Evolutionary conservation across 2,113 vertebrate species (phyloP).

Genomic region (Taurulus bubalis): DNA sequence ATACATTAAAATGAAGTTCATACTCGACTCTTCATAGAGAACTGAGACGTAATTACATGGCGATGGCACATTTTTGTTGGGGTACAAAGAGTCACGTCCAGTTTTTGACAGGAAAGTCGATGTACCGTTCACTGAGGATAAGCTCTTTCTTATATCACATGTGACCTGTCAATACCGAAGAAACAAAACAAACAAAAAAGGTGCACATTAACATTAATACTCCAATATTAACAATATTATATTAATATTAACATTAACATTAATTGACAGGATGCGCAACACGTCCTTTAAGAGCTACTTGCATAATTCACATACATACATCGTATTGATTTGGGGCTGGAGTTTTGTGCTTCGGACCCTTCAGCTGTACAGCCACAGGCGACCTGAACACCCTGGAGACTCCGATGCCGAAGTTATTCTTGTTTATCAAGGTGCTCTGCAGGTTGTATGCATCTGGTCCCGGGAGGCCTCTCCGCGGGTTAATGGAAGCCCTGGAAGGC

Average conservation of each 20-base stretch:
- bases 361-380: conserved; percentile 72
- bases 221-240: too few relatives aligned
- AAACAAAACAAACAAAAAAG: background rate
- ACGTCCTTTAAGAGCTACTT: background rate
- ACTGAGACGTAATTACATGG: conserved; percentile 67
- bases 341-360: conserved; percentile 62
- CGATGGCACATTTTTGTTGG: conserved; percentile 62
- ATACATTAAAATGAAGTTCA: background rate
- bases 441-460: conserved; percentile 83
- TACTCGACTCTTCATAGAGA: background rate
- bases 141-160: conserved; percentile 63
- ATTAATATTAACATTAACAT: too few relatives aligned
- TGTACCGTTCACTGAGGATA: conserved; percentile 64
- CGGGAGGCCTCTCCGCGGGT: conserved; percentile 69
- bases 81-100: conserved; percentile 39
- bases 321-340: conserved; percentile 87
- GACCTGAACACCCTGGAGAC: conserved; percentile 84
- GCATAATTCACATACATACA: conserved; percentile 65
- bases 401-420: conserved; percentile 83
- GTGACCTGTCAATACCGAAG: conserved; percentile 71
- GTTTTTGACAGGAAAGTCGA: conserved; percentile 83
- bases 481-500: conserved; percentile 45
- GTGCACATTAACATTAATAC: background rate
- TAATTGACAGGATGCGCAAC: background rate
- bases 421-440: conserved; percentile 73